Conservation (phyloP, 2,113 vertebrate species). For the Eulemur rufifrons region DNA sequence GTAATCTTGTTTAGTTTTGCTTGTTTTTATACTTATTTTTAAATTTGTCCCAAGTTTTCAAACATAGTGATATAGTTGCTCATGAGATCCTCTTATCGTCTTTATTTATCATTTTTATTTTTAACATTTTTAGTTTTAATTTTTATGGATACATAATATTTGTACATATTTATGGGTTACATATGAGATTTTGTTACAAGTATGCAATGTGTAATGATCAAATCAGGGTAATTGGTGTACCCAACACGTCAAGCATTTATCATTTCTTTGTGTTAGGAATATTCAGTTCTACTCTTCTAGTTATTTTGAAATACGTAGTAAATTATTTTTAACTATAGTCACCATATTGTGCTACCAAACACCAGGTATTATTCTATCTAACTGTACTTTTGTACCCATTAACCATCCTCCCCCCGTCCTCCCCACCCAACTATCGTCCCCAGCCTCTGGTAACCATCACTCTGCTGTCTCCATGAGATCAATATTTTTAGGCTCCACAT, state of each 20-base stretch:
- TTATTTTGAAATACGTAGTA: neutral
- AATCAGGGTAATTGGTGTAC: neutral
- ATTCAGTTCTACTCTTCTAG: neutral
- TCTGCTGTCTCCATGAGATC: neutral
- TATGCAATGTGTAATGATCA: neutral
- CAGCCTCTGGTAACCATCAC: neutral
- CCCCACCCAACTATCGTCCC: neutral
- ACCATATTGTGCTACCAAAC: accelerated
- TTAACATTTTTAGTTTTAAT: neutral
- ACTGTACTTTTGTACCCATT: neutral
- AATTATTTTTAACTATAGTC: neutral
- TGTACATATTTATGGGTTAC: neutral
- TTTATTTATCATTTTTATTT: neutral
- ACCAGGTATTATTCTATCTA: neutral
- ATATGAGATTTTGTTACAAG: neutral
- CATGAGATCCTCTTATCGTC: neutral
- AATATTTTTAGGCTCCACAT: neutral
- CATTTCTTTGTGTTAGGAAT: neutral
- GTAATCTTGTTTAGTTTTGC: neutral
- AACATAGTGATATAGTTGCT: neutral
- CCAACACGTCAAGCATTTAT: neutral
- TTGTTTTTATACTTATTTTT: neutral
- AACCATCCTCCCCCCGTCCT: neutral
- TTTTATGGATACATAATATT: neutral
- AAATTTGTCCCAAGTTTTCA: neutral